phyloP scores from a whole-genome alignment of 2,797 vertebrate species.

The Acanthopagrus latus region DNA sequence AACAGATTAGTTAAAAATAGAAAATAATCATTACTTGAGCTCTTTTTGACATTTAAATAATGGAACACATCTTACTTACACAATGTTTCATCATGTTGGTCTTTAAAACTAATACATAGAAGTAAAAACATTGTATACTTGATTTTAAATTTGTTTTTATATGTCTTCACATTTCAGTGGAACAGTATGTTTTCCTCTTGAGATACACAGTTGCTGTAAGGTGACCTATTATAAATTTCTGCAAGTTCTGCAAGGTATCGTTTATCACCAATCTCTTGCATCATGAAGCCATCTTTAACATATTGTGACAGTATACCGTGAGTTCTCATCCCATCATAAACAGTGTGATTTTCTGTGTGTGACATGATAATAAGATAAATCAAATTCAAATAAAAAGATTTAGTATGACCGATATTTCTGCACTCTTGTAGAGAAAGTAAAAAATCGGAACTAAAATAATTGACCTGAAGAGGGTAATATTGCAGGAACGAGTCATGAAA shows the following conservation, averaged over 20 bases:
- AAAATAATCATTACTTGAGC: too few species aligned
- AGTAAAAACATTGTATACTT: neutral
- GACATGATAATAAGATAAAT: neutral
- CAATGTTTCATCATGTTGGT: neutral
- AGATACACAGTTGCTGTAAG: neutral
- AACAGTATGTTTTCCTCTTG: neutral
- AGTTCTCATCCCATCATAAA: neutral
- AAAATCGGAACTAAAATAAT: slow-evolving; percentile 1
- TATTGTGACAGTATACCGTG: neutral
- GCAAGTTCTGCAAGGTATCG: neutral
- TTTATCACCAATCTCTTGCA: slow-evolving; percentile 1
- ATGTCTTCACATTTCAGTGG: neutral
- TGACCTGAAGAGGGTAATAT: neutral
- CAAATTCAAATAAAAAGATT: neutral
- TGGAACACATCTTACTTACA: neutral
- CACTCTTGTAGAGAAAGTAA: neutral
- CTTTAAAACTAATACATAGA: neutral
- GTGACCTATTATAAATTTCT: neutral
- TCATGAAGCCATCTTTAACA: neutral
- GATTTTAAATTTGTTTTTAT: neutral
- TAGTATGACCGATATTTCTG: neutral
- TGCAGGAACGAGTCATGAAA: neutral
- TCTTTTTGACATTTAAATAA: neutral
- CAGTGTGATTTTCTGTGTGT: neutral
- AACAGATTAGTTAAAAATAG: too few species aligned